Percentiles rank a stretch among this genome's conserved stretches.
Conservation (phyloP, 2,888 invertebrate genomes). For the Mechanitis mazaeus region DNA sequence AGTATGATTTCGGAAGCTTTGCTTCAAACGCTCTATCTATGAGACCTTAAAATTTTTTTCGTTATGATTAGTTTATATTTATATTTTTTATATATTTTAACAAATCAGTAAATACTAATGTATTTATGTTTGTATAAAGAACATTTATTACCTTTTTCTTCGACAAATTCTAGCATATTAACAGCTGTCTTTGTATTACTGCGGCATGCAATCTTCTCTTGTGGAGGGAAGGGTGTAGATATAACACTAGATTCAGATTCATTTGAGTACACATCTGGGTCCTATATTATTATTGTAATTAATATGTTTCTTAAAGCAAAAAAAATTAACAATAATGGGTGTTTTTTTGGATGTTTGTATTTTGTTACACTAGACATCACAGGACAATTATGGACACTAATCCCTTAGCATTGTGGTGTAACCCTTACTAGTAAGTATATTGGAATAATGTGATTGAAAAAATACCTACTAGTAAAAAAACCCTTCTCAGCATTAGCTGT, state of each 20-base stretch:
- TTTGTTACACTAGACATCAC: too few relatives aligned
- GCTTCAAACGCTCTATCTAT: constrained; percentile 20
- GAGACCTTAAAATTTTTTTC: constrained; percentile 11
- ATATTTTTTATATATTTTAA: neutral
- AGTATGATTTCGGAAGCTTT: constrained; percentile 16
- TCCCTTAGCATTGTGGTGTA: too few relatives aligned
- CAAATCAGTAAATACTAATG: neutral
- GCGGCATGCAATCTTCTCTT: neutral
- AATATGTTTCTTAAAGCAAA: too few relatives aligned
- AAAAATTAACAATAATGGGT: too few relatives aligned
- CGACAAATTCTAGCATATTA: constrained; percentile 41
- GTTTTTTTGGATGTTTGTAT: too few relatives aligned
- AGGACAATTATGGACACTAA: too few relatives aligned
- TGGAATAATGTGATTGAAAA: too few relatives aligned
- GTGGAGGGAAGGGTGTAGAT: neutral
- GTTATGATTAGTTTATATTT: neutral
- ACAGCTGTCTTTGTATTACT: constrained; percentile 38
- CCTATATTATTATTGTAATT: neutral
- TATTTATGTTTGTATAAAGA: neutral
- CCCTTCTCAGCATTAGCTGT: too few relatives aligned
- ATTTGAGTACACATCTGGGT: neutral
- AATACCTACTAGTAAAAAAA: too few relatives aligned
- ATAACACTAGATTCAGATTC: neutral
- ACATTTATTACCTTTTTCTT: constrained; percentile 36
- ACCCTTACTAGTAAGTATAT: too few relatives aligned